Evolutionary conservation across 1,140 invertebrate genomes (phyloP), one percentile per base, ranked within the genome.

Genomic region (Drosophila pallidifrons): DNA sequence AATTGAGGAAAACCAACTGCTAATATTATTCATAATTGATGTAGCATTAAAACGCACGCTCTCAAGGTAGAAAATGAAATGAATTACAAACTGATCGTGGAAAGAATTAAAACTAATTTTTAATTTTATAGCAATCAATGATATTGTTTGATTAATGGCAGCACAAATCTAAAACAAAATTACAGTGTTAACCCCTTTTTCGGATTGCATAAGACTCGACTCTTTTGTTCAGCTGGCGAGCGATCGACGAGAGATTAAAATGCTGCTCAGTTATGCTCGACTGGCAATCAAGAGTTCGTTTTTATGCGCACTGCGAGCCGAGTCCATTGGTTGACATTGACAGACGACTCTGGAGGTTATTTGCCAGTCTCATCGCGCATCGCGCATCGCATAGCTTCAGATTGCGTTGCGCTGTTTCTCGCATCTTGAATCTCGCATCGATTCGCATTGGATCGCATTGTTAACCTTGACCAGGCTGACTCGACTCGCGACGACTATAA

Each of bases 381-480:
- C 38, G 63, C 38, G 63, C 38, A 65, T 55, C 51, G 58, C 45
- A 60, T 32, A 43, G 46, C 30, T 35, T 60, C 46, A 32, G 47
- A 41, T 38, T 45, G 66, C 64, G 28, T 10, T 38, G 35, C 35
- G 35, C 3, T 38, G 35, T 38, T 10, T 7, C 8, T 64, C 49
- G 35, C 16, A 43, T 28, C 20, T 25, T 25, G 20, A 25, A 25
- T 25, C 20, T 25, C 35, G 61, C 15, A 51, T 41, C 30, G 15
- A 35, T 46, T 54, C 63, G 77, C 66, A 80, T 81, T 72, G 78
- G 41, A 86, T 87, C 76, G 79, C 82, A 88, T 83, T 70, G 77
- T 80, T 88, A 87, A 87, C 82, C 83, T 88, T 87, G 82, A 87
- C 82, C 82, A 68, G 70, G 75, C 79, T 52, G 49, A 68, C 70